Conservation (phyloP, 2,113 vertebrate species). For the Lophochroa leadbeateri region DNA sequence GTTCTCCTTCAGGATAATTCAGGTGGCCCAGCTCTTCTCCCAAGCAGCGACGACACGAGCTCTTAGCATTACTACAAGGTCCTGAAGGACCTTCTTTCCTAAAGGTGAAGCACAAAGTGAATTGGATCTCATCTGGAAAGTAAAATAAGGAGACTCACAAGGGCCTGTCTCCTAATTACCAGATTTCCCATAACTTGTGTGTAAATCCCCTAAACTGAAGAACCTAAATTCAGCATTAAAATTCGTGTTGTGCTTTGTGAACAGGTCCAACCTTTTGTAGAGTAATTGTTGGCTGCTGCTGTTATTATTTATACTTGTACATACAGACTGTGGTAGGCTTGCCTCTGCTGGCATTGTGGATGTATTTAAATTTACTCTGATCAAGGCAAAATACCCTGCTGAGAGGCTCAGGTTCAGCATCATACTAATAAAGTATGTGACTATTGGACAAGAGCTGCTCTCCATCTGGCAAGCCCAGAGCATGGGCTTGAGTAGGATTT, state of each 20-base stretch:
- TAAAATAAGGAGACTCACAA: background rate
- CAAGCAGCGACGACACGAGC: background rate
- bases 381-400: conserved; percentile 7
- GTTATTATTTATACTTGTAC: background rate
- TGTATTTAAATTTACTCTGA: conserved; percentile 6
- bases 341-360: background rate
- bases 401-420: conserved; percentile 16
- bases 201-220: background rate
- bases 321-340: background rate
- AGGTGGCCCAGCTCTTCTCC: background rate
- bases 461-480: background rate
- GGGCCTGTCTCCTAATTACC: background rate
- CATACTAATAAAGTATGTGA: background rate
- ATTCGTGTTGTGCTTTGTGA: background rate
- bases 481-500: background rate
- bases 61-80: background rate
- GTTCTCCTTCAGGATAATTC: background rate
- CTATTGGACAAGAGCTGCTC: background rate
- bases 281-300: background rate
- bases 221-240: background rate
- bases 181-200: background rate
- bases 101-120: background rate
- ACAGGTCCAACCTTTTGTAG: background rate
- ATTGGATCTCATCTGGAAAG: background rate
- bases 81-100: background rate